phyloP scores from a whole-genome alignment of 2,888 invertebrate genomes.

The Eledona agricola region DNA sequence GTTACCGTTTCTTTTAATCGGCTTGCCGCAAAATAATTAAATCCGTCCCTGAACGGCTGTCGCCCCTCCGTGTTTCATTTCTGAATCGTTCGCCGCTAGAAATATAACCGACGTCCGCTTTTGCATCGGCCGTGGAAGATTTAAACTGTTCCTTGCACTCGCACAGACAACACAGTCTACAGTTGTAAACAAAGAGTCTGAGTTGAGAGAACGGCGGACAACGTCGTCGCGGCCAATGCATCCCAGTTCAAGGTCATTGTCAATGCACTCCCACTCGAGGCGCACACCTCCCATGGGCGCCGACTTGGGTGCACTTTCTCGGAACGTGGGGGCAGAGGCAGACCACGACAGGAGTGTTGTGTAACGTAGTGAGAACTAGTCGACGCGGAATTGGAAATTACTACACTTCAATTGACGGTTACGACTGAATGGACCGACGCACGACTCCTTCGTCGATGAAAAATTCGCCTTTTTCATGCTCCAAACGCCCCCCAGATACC shows the following conservation, averaged over 20 bases:
- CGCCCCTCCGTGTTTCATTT: slow-evolving; percentile 16
- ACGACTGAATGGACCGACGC: no score
- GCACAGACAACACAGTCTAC: slow-evolving; percentile 7
- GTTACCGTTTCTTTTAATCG: no score
- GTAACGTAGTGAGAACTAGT: no score
- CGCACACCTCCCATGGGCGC: slow-evolving; percentile 9
- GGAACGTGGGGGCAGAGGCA: not conserved
- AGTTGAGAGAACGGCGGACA: slow-evolving; percentile 39
- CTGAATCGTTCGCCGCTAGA: slow-evolving; percentile 10
- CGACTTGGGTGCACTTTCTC: slow-evolving; percentile 5
- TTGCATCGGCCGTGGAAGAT: slow-evolving; percentile 23
- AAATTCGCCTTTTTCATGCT: no score
- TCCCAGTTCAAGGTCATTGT: slow-evolving; percentile 58
- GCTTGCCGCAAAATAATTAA: slow-evolving; percentile 11
- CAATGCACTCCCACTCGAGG: slow-evolving; percentile 51
- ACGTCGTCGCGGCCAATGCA: slow-evolving; percentile 51
- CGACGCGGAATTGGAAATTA: no score
- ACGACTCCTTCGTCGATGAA: no score
- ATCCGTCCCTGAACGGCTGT: slow-evolving; percentile 15
- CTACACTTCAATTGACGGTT: no score
- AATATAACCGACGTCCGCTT: slow-evolving; percentile 32
- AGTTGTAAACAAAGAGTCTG: slow-evolving; percentile 46
- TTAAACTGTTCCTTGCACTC: slow-evolving; percentile 33
- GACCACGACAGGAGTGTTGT: no score
- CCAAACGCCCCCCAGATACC: no score